Evolutionary conservation across 2,113 vertebrate genomes (phyloP).

Genomic region (Herpetotheres cachinnans): DNA sequence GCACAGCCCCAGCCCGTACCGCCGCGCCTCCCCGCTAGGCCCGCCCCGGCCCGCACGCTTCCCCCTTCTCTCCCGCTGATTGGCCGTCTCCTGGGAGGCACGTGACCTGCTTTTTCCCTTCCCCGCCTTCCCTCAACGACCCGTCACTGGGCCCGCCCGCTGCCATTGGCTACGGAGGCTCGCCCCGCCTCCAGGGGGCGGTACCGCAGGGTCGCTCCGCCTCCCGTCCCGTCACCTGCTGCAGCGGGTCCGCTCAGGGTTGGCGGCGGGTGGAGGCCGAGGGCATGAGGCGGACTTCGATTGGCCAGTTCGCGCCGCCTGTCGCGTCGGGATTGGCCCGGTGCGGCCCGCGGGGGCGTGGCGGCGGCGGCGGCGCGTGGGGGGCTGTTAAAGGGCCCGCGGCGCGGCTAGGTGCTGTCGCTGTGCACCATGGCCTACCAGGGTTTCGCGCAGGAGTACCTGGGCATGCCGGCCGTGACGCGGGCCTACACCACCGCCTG

Average conservation of each 20-base stretch:
- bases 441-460: constrained; percentile 71
- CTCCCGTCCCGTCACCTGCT: background rate
- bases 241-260: background rate
- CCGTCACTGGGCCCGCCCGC: background rate
- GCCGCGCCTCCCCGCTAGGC: too few relatives aligned
- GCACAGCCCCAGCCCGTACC: too few relatives aligned
- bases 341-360: background rate
- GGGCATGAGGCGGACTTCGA: background rate
- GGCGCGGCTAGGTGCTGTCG: background rate
- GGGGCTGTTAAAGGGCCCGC: background rate
- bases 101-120: background rate
- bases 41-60: too few relatives aligned
- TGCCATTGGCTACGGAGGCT: background rate
- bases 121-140: background rate
- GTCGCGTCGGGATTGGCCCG: background rate
- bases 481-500: constrained; percentile 78
- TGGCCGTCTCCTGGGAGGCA: background rate
- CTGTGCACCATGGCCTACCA: constrained; percentile 71
- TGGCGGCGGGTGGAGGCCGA: background rate
- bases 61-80: background rate
- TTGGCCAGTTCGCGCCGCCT: background rate
- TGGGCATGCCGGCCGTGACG: constrained; percentile 78
- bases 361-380: background rate
- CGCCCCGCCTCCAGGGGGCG: background rate
- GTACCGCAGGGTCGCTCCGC: background rate